These are phyloP conservation scores for Lithosia quadra DNA, from an alignment of 2,888 invertebrate species.

Conservation along the genomic window DNA sequence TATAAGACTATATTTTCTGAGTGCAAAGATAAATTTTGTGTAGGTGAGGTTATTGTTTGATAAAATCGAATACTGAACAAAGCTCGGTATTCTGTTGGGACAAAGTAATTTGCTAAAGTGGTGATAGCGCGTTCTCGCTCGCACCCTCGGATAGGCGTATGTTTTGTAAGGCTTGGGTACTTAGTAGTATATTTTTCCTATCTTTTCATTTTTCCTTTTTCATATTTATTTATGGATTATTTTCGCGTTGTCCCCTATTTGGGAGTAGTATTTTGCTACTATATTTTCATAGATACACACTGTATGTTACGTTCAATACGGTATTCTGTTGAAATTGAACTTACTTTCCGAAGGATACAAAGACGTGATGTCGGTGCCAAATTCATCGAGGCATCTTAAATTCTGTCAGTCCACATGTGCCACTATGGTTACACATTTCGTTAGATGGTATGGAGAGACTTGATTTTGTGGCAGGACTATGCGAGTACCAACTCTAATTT, in stretches of 20 bases:
- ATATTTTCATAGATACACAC: neutral
- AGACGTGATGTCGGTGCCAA: neutral
- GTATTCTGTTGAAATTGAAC: neutral
- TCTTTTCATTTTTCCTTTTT: constrained; percentile 26
- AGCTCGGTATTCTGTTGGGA: constrained; percentile 63
- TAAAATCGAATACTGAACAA: constrained; percentile 66
- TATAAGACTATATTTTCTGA: constrained; percentile 30
- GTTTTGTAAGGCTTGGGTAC: constrained; percentile 38
- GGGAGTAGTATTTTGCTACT: constrained; percentile 5
- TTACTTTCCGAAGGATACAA: neutral
- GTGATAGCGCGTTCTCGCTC: constrained; percentile 57
- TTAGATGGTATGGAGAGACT: too few relatives aligned
- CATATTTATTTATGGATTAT: constrained; percentile 29
- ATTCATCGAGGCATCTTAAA: too few relatives aligned
- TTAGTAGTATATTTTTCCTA: constrained; percentile 33
- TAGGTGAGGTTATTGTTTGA: constrained; percentile 61
- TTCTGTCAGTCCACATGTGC: too few relatives aligned
- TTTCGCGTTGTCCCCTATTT: constrained; percentile 27
- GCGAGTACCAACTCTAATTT: too few relatives aligned
- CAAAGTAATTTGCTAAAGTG: constrained; percentile 78
- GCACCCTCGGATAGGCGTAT: constrained; percentile 51
- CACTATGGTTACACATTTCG: too few relatives aligned
- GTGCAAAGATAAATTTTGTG: constrained; percentile 47
- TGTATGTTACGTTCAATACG: neutral
- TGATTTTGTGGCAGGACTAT: too few relatives aligned